These are phyloP conservation scores for Neomorphus geoffroyi DNA, from an alignment of 2,797 vertebrate genomes.

Conservation along the genomic window DNA sequence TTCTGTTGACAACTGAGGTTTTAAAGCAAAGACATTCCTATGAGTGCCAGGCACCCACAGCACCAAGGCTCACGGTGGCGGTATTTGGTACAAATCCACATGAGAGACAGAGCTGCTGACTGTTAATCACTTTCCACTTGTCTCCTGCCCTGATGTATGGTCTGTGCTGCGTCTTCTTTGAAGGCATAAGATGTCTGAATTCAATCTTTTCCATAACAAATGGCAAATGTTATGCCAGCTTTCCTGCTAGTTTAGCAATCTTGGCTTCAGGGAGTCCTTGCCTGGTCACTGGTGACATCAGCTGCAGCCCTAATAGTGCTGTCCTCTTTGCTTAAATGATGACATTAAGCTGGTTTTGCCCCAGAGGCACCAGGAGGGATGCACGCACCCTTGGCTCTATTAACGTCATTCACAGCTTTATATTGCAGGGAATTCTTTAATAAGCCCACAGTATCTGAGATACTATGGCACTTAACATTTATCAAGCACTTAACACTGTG, in stretches of 20 bases:
- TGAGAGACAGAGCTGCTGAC: neutral
- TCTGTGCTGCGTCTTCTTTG: fast-evolving
- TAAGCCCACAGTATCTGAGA: neutral
- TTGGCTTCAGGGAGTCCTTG: neutral
- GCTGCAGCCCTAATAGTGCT: fast-evolving
- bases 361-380: neutral
- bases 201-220: neutral
- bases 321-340: neutral
- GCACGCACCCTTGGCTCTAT: fast-evolving
- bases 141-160: too few species aligned
- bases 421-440: neutral
- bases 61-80: neutral
- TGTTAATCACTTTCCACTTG: neutral
- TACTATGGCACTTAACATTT: too few species aligned
- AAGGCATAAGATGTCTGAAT: neutral
- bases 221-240: neutral
- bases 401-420: neutral
- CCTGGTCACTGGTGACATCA: neutral
- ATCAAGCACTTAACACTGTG: neutral
- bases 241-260: neutral
- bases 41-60: neutral
- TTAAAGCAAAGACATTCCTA: neutral
- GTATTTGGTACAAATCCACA: neutral
- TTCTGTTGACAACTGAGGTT: neutral
- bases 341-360: neutral